These are phyloP conservation scores for Cyrtonyx montezumae DNA, from an alignment of 2,113 vertebrate species.

Conservation along the genomic window DNA sequence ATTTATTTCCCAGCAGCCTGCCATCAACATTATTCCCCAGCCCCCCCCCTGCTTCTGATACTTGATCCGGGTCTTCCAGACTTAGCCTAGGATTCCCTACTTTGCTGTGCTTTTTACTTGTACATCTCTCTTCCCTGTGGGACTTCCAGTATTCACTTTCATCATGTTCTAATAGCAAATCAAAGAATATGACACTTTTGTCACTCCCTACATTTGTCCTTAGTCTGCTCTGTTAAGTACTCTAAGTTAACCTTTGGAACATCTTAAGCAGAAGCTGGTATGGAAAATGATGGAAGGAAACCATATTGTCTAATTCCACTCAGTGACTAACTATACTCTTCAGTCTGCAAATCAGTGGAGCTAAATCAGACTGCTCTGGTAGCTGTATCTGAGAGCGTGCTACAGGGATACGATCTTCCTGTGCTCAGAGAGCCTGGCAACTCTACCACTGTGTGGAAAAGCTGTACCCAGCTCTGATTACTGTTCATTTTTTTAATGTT, in stretches of 20 bases:
- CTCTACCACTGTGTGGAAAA: background rate
- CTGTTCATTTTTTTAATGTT: background rate
- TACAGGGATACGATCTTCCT: background rate
- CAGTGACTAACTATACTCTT: background rate
- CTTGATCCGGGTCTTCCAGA: background rate
- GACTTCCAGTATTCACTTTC: background rate
- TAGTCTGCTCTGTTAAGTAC: background rate
- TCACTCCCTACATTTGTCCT: accelerated
- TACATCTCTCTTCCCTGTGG: background rate
- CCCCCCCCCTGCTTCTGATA: background rate
- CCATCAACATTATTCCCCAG: background rate
- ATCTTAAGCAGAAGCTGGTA: background rate
- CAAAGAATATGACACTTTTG: background rate
- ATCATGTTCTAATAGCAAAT: background rate
- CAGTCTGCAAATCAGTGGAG: background rate
- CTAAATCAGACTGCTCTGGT: background rate
- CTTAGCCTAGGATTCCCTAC: background rate
- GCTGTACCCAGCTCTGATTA: background rate
- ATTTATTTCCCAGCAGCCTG: background rate
- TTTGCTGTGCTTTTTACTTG: background rate
- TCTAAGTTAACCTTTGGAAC: background rate
- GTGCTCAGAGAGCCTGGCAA: background rate
- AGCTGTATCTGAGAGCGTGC: background rate
- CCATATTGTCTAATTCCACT: background rate
- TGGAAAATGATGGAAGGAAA: background rate